Conservation (phyloP, 2,888 invertebrate species). For the Sipunculus nudus region DNA sequence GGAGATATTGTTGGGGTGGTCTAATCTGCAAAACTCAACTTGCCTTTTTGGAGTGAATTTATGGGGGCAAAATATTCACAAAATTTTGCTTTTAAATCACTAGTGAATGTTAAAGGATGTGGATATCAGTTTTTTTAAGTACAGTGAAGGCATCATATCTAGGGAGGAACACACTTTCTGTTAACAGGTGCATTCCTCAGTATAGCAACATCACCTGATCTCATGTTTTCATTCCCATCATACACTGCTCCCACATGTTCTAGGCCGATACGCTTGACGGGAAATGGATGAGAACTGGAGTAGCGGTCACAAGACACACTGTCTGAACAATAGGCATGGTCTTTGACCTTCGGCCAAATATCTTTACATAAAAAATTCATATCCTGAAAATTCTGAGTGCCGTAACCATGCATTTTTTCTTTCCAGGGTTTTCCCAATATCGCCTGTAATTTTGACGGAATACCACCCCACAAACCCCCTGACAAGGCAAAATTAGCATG, state of each 20-base stretch:
- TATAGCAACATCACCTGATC: slow-evolving; percentile 18
- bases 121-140: too few relatives aligned
- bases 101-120: too few relatives aligned
- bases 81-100: too few relatives aligned
- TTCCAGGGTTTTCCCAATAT: neutral
- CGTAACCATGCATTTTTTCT: slow-evolving; percentile 6
- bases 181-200: slow-evolving; percentile 3
- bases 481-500: slow-evolving; percentile 2
- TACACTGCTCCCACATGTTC: slow-evolving; percentile 41
- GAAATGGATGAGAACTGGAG: slow-evolving; percentile 14
- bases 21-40: too few relatives aligned
- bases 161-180: too few relatives aligned
- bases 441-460: neutral
- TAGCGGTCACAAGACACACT: slow-evolving; percentile 8
- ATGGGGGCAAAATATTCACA: too few relatives aligned
- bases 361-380: slow-evolving; percentile 3
- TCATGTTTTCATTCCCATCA: slow-evolving; percentile 22
- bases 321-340: slow-evolving; percentile 7
- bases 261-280: slow-evolving; percentile 30
- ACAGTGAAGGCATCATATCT: too few relatives aligned
- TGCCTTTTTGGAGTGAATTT: too few relatives aligned
- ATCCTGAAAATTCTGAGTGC: neutral
- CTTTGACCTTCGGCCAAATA: neutral
- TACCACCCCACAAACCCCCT: slow-evolving; percentile 15
- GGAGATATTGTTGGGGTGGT: too few relatives aligned